These are phyloP conservation scores for Eubucco bourcierii DNA, from an alignment of 2,113 vertebrate species.

Conservation along the genomic window DNA sequence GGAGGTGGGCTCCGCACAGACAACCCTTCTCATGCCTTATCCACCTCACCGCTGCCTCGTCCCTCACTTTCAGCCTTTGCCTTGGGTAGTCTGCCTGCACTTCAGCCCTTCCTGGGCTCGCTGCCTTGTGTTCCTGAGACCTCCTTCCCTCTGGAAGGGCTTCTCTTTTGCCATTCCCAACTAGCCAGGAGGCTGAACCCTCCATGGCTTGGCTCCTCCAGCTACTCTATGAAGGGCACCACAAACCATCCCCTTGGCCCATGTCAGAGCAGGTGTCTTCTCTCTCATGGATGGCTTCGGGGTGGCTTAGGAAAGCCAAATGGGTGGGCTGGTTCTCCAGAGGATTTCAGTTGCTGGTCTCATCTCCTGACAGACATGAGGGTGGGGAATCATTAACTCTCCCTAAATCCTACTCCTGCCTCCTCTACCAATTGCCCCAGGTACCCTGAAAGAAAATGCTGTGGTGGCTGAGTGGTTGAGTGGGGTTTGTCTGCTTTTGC, in stretches of 20 bases:
- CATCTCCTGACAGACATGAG: background rate
- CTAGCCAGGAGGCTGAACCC: background rate
- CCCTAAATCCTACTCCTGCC: background rate
- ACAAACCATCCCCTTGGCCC: background rate
- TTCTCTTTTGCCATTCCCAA: background rate
- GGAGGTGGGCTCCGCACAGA: background rate
- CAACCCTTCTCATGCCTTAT: background rate
- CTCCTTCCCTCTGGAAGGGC: background rate
- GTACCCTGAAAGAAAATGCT: background rate
- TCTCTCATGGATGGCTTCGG: background rate
- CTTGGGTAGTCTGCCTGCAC: background rate
- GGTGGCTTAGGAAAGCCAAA: background rate
- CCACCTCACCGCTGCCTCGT: accelerated
- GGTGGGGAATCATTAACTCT: background rate
- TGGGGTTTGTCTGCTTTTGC: background rate
- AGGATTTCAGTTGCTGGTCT: background rate
- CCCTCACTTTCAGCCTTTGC: background rate
- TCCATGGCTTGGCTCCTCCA: background rate
- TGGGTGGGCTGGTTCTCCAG: background rate
- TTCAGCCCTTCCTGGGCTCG: background rate
- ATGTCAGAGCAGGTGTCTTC: background rate
- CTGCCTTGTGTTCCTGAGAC: background rate
- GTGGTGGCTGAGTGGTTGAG: background rate
- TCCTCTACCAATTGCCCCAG: background rate
- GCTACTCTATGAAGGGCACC: background rate